Evolutionary conservation across 2,797 vertebrate species (phyloP), one percentile per base, ranked within the genome.

Genomic region (Rhinichthys osculus): DNA sequence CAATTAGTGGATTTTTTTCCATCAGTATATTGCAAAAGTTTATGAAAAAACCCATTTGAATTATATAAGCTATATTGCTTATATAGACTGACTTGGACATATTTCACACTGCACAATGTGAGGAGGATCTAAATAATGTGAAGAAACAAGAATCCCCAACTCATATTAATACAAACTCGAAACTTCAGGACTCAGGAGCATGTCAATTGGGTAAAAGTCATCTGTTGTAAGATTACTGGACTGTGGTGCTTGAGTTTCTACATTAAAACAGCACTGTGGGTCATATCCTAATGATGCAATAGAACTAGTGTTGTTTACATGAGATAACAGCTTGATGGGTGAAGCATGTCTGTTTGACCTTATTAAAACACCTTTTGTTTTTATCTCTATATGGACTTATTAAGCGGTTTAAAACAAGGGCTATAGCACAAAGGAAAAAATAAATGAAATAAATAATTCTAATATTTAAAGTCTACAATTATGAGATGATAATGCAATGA

Each of bases 361-460:
- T 76, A 52, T 67, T 38, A 66, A 50, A 83, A 40, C 81, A 78
- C 70, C 69, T 83, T n/a, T 73, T 83, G 27, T 27, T n/a, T 71
- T 72, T 7, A 66, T 50, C 86, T 85, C 66, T 87, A 84, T 85
- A 47, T 86, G 70, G 27, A 90, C 89, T 83, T 78, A 92, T 93
- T 91, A 87, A 90, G 89, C 82, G 90, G 88, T 87, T 92, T 42
- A 54, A 69, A 93, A 92, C 84, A 87, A 88, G 82, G 85, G 86
- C 92, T 89, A 90, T 54, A 62, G 30, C 69, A 21, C 7, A 62
- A 64, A 59, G 90, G 93, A 86, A 82, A 91, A 84, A 89, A 88
- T 86, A 70, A 90, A 90, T 88, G 91, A 88, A 94, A 96, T 96
- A 95, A 96, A 96, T 95, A 95, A 90, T 93, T 92, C 91, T 87